Evolutionary conservation across 2,888 invertebrate species (phyloP), one percentile per base, ranked within the genome.

Genomic region (Ryuthela nishihirai): DNA sequence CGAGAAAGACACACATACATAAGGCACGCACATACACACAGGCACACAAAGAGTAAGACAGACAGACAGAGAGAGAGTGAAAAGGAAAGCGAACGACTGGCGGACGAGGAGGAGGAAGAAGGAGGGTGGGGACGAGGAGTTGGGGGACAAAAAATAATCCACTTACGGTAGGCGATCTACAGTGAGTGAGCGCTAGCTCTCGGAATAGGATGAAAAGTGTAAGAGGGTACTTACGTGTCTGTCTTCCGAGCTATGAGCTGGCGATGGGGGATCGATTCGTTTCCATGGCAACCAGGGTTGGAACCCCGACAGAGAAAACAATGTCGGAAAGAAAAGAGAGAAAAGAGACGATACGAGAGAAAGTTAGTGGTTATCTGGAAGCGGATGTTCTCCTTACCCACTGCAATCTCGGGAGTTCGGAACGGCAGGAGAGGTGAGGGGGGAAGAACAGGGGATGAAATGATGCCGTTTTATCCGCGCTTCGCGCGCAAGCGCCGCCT

Each of bases 171-270:
- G 25, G 20, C 20, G 26, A 39, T 39, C 39, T 39, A 39, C 21
- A 21, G 12, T 21, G 21, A n/a, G 39, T 20, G 21, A 26, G 42
- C 25, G 42, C 24, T 15, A 26, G 42, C 15, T 10, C 24, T 26
- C 18, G 42, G 42, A n/a, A n/a, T 42, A 62, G 55, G 60, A 55
- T 52, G 61, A 52, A 48, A 53, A 50, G 54, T 55, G 61, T 52
- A 55, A 55, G 60, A 55, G 58, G 48, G 52, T 62, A 62, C 62
- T 62, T 58, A 62, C 62, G 54, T 58, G 62, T 62, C 62, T 56
- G 56, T 62, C 62, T 54, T 62, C 62, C 38, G 62, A 62, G 49
- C 62, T 62, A 50, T 62, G 62, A 58, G 62, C 62, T 62, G 58
- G 29, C 18, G 25, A 42, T 42, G 42, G n/a, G n/a, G n/a, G n/a